phyloP scores from a whole-genome alignment of 2,888 invertebrate species.

The Pheosia gnoma region DNA sequence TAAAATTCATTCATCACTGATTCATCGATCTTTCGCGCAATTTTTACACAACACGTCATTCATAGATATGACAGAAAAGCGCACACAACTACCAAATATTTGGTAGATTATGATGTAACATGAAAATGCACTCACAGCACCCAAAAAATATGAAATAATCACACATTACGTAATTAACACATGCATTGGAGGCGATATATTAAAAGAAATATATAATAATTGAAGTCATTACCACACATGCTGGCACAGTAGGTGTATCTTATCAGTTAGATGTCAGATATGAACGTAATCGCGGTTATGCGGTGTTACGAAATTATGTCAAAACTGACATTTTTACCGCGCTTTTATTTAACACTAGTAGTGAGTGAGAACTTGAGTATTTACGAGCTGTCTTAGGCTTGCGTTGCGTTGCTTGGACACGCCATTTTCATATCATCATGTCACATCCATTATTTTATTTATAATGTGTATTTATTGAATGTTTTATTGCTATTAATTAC shows the following conservation, averaged over 20 bases:
- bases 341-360: neutral
- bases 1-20: too few relatives aligned
- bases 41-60: conserved; percentile 11
- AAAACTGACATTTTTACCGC: neutral
- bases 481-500: too few relatives aligned
- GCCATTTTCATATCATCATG: too few relatives aligned
- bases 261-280: conserved; percentile 20
- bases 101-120: neutral
- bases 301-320: neutral
- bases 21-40: neutral
- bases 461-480: too few relatives aligned
- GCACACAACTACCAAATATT: conserved; percentile 44
- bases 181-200: conserved; percentile 13
- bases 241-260: conserved; percentile 13
- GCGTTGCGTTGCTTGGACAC: too few relatives aligned
- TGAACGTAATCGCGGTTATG: neutral
- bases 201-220: conserved; percentile 11
- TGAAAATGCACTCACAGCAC: conserved; percentile 32
- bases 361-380: too few relatives aligned
- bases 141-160: conserved; percentile 61
- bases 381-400: too few relatives aligned
- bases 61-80: conserved; percentile 22
- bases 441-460: too few relatives aligned
- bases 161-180: conserved; percentile 51
- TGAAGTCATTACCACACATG: conserved; percentile 26